These are phyloP conservation scores for Salvator merianae DNA, from an alignment of 2,113 vertebrate species.

Conservation along the genomic window DNA sequence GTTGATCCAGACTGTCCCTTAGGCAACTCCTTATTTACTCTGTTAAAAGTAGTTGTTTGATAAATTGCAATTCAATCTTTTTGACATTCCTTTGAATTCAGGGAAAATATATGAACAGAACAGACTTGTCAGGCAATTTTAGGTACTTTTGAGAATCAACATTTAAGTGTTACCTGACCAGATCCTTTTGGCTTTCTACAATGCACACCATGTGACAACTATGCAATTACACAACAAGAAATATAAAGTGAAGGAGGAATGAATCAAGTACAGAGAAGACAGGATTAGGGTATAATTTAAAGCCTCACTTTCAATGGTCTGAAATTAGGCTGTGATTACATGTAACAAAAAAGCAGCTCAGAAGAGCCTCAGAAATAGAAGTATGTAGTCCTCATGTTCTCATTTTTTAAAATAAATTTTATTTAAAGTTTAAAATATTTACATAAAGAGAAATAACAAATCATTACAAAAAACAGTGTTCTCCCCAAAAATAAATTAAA, in stretches of 20 bases:
- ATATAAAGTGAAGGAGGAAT: background rate
- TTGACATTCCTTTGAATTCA: constrained; percentile 44
- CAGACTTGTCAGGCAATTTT: constrained; percentile 5
- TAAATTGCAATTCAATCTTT: constrained; percentile 33
- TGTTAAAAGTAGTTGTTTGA: constrained; percentile 40
- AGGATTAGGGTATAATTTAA: too few species aligned
- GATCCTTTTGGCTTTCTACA: background rate
- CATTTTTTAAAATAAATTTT: too few species aligned
- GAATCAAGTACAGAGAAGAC: too few species aligned
- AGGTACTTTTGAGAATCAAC: background rate
- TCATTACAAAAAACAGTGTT: too few species aligned
- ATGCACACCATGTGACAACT: background rate
- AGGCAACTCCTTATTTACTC: constrained; percentile 48
- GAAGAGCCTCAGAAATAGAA: too few species aligned
- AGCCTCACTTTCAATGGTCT: too few species aligned
- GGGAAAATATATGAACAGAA: background rate
- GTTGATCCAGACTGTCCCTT: constrained; percentile 19
- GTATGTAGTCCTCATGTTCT: too few species aligned
- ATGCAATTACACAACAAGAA: background rate
- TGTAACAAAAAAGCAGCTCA: too few species aligned
- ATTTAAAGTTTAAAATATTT: too few species aligned
- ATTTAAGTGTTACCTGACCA: background rate
- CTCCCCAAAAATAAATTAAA: too few species aligned
- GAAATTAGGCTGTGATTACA: too few species aligned
- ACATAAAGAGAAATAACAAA: too few species aligned